phyloP scores from a whole-genome alignment of 1,140 invertebrate species.

The Drosophila truncata region DNA sequence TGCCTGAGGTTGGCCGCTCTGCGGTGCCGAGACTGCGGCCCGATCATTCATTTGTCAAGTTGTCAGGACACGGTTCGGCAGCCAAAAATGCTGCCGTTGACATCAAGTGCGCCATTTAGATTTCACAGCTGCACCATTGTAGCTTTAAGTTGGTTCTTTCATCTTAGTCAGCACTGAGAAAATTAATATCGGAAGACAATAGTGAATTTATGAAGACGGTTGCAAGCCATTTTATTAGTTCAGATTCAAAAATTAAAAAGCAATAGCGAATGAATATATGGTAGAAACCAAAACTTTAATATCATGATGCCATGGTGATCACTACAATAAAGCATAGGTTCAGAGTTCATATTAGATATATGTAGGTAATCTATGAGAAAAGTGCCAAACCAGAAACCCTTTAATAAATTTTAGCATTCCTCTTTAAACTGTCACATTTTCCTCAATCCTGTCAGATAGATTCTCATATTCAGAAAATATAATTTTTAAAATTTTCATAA shows the following conservation, averaged over 20 bases:
- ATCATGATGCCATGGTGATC: no score
- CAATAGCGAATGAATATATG: no score
- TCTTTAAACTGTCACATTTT: not conserved
- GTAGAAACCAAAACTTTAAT: no score
- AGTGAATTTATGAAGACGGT: not conserved
- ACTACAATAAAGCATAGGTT: no score
- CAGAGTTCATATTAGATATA: not conserved
- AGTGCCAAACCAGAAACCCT: no score
- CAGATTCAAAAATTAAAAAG: no score
- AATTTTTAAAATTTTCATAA: conserved; percentile 6
- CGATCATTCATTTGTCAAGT: conserved; percentile 81
- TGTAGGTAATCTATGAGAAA: not conserved
- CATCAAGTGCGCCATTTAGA: conserved; percentile 54
- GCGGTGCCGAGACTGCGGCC: conserved; percentile 56
- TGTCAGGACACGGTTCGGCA: conserved; percentile 57
- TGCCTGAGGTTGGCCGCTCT: conserved; percentile 66
- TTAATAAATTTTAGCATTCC: not conserved
- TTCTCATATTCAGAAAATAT: not conserved
- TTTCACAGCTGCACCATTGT: conserved; percentile 15
- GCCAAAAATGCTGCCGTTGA: conserved; percentile 33
- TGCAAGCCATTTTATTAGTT: no score
- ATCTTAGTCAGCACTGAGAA: not conserved
- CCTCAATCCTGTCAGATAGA: not conserved
- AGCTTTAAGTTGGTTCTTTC: not conserved
- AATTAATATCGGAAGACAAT: not conserved